Conservation (phyloP, 2,888 invertebrate genomes). For the Archips crataeganus region DNA sequence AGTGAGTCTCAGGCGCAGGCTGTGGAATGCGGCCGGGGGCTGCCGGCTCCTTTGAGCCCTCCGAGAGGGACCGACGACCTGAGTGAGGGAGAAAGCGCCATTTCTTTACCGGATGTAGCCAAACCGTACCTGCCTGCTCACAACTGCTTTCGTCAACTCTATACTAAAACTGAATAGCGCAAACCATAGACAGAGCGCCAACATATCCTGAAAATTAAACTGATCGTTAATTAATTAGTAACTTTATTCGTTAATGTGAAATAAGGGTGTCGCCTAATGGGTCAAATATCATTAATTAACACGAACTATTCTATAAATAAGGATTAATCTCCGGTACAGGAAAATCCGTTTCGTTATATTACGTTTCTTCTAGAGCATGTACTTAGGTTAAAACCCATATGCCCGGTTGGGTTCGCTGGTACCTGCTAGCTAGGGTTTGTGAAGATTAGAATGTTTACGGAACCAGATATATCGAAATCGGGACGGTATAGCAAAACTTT, state of each 20-base stretch:
- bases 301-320: slow-evolving; percentile 7
- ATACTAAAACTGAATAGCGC: neutral
- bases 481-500: neutral
- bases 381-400: too few relatives aligned
- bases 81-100: slow-evolving; percentile 73
- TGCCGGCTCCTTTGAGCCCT: slow-evolving; percentile 84
- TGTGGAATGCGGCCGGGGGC: slow-evolving; percentile 81
- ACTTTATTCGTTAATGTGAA: neutral
- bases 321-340: slow-evolving; percentile 23
- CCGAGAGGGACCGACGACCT: slow-evolving; percentile 75
- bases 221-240: neutral
- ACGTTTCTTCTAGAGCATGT: neutral
- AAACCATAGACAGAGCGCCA: neutral
- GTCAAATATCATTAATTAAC: neutral
- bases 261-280: neutral
- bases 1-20: slow-evolving; percentile 71
- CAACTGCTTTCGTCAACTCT: slow-evolving; percentile 24
- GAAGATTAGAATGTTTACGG: neutral
- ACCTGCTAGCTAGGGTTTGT: neutral
- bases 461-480: neutral
- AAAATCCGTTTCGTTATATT: slow-evolving; percentile 17
- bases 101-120: slow-evolving; percentile 68
- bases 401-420: neutral
- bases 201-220: neutral
- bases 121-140: slow-evolving; percentile 55